Percentiles rank a stretch among this genome's conserved stretches.
Conservation (phyloP, 2,113 vertebrate genomes). For the Setophaga coronata region DNA sequence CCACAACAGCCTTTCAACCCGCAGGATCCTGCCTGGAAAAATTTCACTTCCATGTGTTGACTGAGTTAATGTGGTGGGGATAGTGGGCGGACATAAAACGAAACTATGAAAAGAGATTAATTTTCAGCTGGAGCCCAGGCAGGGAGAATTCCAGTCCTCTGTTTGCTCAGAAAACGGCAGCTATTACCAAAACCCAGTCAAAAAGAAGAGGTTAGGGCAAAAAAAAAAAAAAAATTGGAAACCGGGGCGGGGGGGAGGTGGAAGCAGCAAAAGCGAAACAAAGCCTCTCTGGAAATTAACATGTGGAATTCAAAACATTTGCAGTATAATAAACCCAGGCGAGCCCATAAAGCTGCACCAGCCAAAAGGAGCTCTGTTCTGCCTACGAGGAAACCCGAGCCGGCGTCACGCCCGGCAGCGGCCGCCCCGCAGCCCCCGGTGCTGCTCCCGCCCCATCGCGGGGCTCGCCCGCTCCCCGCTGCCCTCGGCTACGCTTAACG, state of each 20-base stretch:
- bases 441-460: neutral
- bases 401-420: conserved; percentile 44
- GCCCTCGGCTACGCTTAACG: conserved; percentile 38
- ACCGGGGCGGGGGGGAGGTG: accelerated
- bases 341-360: conserved; percentile 36
- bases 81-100: conserved; percentile 33
- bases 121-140: conserved; percentile 45
- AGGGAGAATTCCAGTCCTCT: neutral
- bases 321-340: conserved; percentile 48
- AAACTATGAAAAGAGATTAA: conserved; percentile 51
- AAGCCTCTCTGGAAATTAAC: conserved; percentile 49
- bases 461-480: neutral
- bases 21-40: conserved; percentile 48
- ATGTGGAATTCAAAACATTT: conserved; percentile 66
- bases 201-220: conserved; percentile 2
- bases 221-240: neutral
- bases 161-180: conserved; percentile 23
- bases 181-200: conserved; percentile 2
- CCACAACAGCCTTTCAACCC: neutral
- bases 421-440: neutral
- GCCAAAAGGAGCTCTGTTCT: conserved; percentile 55
- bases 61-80: conserved; percentile 33
- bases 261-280: conserved; percentile 7
- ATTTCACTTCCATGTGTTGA: conserved; percentile 64
- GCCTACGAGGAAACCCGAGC: conserved; percentile 26